Conservation (phyloP, 2,113 vertebrate genomes). For the Oreochromis aureus region DNA sequence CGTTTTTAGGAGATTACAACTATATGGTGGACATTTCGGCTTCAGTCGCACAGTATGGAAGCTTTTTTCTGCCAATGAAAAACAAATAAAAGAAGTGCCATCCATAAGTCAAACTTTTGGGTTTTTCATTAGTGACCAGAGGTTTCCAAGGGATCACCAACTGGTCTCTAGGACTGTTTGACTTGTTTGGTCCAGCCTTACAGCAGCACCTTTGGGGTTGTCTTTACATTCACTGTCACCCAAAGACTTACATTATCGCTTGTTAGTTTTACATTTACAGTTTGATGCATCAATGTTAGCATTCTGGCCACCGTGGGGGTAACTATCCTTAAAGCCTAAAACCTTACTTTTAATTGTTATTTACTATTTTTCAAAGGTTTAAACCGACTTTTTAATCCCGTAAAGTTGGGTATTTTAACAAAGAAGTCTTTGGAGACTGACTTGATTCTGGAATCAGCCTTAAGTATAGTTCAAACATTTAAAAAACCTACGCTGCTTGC, state of each 20-base stretch:
- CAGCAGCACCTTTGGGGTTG: not conserved
- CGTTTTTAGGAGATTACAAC: not conserved
- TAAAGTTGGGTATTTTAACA: not conserved
- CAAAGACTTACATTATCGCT: not conserved
- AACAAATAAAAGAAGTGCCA: not conserved
- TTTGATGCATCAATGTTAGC: not conserved
- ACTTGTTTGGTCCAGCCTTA: not conserved
- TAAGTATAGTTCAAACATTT: not conserved
- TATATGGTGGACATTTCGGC: accelerated
- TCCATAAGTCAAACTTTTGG: not conserved
- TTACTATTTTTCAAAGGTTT: not conserved
- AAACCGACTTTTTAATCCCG: not conserved
- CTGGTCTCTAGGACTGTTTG: not conserved
- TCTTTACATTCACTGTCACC: not conserved
- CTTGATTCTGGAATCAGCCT: not conserved
- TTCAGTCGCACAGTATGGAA: not conserved
- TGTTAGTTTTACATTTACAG: not conserved
- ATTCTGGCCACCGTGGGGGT: not conserved
- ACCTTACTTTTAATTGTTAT: not conserved
- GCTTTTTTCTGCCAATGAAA: not conserved
- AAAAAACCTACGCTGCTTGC: accelerated
- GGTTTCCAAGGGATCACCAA: not conserved
- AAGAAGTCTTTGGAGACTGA: not conserved
- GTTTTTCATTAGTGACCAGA: not conserved
- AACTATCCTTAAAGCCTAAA: not conserved